Conservation (phyloP, 53 echinoderm and acorn worm species). For the Holothuria leucospilota region DNA sequence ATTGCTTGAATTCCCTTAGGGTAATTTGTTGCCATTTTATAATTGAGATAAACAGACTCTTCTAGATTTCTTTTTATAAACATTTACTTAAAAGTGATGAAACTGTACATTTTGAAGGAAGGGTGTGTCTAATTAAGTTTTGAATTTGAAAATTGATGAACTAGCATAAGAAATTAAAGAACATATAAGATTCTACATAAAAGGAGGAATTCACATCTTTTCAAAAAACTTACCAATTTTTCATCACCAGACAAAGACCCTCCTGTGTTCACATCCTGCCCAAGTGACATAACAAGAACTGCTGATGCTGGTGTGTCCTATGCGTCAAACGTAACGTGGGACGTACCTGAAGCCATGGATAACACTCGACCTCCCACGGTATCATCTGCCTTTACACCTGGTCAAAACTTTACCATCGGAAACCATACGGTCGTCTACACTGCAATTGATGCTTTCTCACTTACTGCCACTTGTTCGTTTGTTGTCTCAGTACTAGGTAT, state of each 20-base stretch:
- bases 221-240: neutral
- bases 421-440: conserved; percentile 35
- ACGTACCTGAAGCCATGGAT: conserved; percentile 28
- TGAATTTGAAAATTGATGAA: too few relatives aligned
- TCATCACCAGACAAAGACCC: conserved; percentile 43
- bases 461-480: conserved; percentile 23
- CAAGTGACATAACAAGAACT: neutral
- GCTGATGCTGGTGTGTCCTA: neutral
- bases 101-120: too few relatives aligned
- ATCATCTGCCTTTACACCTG: conserved; percentile 4
- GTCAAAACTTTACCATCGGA: conserved; percentile 47
- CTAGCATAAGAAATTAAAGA: too few relatives aligned
- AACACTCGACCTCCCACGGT: neutral
- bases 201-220: neutral
- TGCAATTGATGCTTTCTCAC: conserved; percentile 33
- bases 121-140: too few relatives aligned
- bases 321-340: conserved; percentile 46
- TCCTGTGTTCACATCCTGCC: conserved; percentile 55
- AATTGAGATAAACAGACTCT: too few relatives aligned
- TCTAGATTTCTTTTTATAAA: too few relatives aligned
- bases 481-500: conserved; percentile 61
- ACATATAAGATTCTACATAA: too few relatives aligned
- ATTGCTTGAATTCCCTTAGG: too few relatives aligned
- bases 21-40: too few relatives aligned
- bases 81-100: too few relatives aligned